These are phyloP conservation scores for Eospalax fontanierii DNA, from an alignment of 2,797 vertebrate species.

Conservation along the genomic window DNA sequence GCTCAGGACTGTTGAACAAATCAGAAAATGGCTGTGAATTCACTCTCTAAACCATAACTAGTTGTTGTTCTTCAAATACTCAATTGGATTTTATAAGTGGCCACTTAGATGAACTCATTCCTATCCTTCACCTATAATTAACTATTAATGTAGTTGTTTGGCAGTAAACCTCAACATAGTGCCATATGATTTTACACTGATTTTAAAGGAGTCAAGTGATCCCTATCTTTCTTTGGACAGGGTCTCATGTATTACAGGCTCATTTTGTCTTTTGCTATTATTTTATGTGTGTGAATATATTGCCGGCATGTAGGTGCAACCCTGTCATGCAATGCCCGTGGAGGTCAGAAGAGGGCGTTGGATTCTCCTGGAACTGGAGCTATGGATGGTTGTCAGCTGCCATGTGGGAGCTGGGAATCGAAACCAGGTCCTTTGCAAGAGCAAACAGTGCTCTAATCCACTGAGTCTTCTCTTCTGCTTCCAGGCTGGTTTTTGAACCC, in stretches of 20 bases:
- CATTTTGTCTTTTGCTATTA: no score
- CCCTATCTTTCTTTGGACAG: neutral
- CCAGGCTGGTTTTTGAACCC: neutral
- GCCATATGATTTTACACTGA: neutral
- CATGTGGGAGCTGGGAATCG: no score
- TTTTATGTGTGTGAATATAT: no score
- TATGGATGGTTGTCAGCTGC: no score
- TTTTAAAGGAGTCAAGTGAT: neutral
- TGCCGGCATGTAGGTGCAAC: no score
- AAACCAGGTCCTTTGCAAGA: no score
- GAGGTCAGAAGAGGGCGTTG: no score
- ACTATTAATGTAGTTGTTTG: conserved; percentile 3
- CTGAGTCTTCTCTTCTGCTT: no score
- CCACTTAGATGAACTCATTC: neutral
- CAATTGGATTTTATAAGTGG: neutral
- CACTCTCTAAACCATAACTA: neutral
- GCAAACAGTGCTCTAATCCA: no score
- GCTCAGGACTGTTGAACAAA: neutral
- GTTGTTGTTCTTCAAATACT: neutral
- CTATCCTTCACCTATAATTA: neutral
- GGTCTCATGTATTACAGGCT: neutral
- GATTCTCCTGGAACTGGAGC: no score
- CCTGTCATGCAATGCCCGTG: no score
- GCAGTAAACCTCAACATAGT: neutral
- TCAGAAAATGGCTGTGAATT: neutral